phyloP scores from a whole-genome alignment of 1,140 invertebrate species.

The Chlorops oryzae region DNA sequence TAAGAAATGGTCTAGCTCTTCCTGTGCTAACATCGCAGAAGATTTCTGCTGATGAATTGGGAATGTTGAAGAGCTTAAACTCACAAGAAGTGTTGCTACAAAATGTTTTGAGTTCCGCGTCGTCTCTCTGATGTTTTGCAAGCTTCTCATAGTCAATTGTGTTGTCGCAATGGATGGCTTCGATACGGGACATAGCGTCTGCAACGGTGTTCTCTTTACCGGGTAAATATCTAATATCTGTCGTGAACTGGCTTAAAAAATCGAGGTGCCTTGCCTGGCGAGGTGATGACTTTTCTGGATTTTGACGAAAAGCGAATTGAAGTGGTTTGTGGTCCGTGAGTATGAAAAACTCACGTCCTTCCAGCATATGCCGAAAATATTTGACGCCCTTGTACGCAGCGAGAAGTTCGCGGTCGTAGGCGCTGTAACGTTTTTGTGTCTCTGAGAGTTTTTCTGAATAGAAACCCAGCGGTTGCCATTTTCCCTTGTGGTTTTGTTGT shows the following conservation, averaged over 20 bases:
- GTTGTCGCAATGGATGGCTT: constrained; percentile 10
- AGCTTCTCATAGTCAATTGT: too few species aligned
- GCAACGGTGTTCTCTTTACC: constrained; percentile 40
- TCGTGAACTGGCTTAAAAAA: constrained; percentile 44
- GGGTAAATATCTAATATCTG: constrained; percentile 37
- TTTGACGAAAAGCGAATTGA: constrained; percentile 31
- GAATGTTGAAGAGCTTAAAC: not conserved
- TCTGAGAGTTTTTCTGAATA: not conserved
- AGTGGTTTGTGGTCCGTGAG: constrained; percentile 48
- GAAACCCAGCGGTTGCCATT: not conserved
- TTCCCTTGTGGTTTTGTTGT: constrained; percentile 19
- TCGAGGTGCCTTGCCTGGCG: constrained; percentile 36
- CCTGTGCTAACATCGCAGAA: constrained; percentile 12
- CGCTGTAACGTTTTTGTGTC: constrained; percentile 12
- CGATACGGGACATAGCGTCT: constrained; percentile 34
- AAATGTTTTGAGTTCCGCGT: constrained; percentile 2
- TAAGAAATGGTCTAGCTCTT: not conserved
- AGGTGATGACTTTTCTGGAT: constrained; percentile 27
- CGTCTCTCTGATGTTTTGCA: not conserved
- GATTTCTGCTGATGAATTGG: not conserved
- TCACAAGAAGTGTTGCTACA: not conserved
- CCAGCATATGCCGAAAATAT: constrained; percentile 25
- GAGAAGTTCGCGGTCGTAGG: constrained; percentile 40
- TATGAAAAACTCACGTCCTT: constrained; percentile 42
- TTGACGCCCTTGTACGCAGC: constrained; percentile 29